Base-by-base conservation (phyloP, 2,797 vertebrate species). In the Hylomyscus alleni region DNA sequence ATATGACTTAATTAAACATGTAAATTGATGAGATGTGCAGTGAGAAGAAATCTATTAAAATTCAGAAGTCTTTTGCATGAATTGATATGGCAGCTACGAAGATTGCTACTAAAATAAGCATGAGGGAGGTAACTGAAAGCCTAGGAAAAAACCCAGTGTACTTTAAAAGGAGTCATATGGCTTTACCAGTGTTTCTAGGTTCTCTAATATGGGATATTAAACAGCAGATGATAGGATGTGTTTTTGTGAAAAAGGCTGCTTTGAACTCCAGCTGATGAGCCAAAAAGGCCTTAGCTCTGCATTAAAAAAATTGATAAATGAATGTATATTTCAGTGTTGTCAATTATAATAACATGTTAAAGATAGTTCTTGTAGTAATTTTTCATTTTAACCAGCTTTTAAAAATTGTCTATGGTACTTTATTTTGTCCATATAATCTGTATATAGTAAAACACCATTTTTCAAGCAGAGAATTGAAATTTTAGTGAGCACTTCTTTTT, bases 311-410 rank as follows among this genome's bases (percentile, higher is more conserved):
- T 69, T 93, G 60, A 89, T 86, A 82, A 96, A 76, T 73, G 44
- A 77, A 86, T 90, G 6, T 91, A 3, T 89, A 82, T 93, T 94
- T 91, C 65, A 73, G 22, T 44, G 15, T 82, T 94, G 13, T 77
- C 76, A 81, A 26, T 89, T 93, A 81, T 13, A 94, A 52, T 92
- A 94, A 69, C 58, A 81, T 88, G n/a, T 88, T 95, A 62, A 96
- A 90, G n/a, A 37, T 90, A 77, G 44, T 58, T 88, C 34, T 97
- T 93, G 90, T 60, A 95, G 91, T 89, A 72, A 96, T 93, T 85
- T 9, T 19, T 92, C 26, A 78, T 76, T 94, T 95, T 90, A 93
- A 88, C n/a, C 34, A 82, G 8, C 47, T 88, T 93, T 78, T 56
- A 69, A 77, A 93, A 90, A 76, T 85, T 40, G 73, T 34, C 20